Conservation (phyloP, 2,888 invertebrate species). For the Pyralis farinalis region DNA sequence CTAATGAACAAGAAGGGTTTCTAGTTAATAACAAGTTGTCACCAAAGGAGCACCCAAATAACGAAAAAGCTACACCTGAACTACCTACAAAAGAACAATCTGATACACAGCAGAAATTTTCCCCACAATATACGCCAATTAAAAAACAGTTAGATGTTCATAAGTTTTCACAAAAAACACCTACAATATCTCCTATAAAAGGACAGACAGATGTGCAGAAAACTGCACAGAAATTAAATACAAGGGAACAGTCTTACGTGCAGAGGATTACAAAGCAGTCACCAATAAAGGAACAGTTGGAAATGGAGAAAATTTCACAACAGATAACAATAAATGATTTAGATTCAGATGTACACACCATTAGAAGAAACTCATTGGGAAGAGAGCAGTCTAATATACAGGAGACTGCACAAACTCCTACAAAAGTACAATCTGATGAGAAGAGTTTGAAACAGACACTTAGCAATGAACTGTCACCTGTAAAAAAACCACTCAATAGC, state of each 20-base stretch:
- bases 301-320: too few species aligned
- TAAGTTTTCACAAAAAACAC: neutral
- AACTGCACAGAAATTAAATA: slow-evolving; percentile 9
- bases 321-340: neutral
- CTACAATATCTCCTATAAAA: neutral
- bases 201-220: slow-evolving; percentile 5
- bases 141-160: neutral
- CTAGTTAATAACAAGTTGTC: neutral
- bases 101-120: too few species aligned
- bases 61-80: too few species aligned
- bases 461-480: slow-evolving; percentile 4
- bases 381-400: neutral
- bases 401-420: neutral
- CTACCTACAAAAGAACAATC: neutral
- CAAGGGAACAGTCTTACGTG: slow-evolving; percentile 1
- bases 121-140: neutral
- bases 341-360: neutral
- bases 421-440: neutral
- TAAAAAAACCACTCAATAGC: neutral
- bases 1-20: too few species aligned
- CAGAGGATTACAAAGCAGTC: slow-evolving; percentile 13
- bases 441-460: neutral
- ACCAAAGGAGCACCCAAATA: neutral
- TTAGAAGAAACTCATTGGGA: neutral
- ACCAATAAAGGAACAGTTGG: neutral